These are phyloP conservation scores for Pinna nobilis DNA, from an alignment of 1,140 invertebrate genomes.

Conservation along the genomic window DNA sequence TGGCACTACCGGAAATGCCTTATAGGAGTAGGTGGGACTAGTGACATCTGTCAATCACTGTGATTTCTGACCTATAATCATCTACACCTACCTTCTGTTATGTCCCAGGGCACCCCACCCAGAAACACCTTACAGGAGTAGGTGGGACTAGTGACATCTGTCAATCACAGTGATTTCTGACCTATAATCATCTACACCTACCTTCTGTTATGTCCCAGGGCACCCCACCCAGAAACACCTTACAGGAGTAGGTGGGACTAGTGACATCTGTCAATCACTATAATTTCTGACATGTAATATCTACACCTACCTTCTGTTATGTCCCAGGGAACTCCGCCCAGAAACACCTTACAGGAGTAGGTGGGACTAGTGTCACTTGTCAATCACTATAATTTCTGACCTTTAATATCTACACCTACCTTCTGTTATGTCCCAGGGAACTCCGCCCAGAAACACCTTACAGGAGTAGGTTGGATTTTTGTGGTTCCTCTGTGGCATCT, in stretches of 20 bases:
- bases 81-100: slow-evolving; percentile 85
- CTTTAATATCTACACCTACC: no score
- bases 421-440: slow-evolving; percentile 98
- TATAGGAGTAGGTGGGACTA: no score
- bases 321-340: slow-evolving; percentile 98
- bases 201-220: slow-evolving; percentile 96
- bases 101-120: slow-evolving; percentile 97
- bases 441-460: slow-evolving; percentile 95
- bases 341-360: slow-evolving; percentile 89
- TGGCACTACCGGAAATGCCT: slow-evolving; percentile 95
- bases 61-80: no score
- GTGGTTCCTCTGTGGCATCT: slow-evolving; percentile 82
- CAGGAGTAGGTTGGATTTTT: slow-evolving; percentile 81
- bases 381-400: no score
- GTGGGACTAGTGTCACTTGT: no score
- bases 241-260: slow-evolving; percentile 81
- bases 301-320: slow-evolving; percentile 86
- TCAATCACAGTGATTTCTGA: no score
- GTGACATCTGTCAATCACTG: no score
- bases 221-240: slow-evolving; percentile 96
- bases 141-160: no score
- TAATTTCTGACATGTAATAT: no score
- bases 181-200: no score
- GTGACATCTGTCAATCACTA: no score
- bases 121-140: slow-evolving; percentile 91